Base-by-base conservation (phyloP, 2,113 vertebrate species). In the Butorides virescens region DNA sequence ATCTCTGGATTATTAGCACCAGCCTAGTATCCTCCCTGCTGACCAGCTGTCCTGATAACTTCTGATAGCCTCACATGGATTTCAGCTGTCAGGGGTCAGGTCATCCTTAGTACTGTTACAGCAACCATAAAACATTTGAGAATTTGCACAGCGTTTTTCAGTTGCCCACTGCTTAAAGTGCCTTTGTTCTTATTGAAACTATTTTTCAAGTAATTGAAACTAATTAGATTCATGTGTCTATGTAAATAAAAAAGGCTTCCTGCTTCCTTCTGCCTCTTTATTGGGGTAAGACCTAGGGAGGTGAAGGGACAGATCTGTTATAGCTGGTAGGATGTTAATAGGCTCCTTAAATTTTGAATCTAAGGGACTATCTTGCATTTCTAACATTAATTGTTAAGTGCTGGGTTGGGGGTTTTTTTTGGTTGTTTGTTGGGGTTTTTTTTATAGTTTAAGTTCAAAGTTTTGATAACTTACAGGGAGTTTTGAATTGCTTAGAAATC, bases 271-370 rank as follows among this genome's bases (percentile, higher is more conserved):
- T 84, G 5, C 3, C 5, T 56, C 17, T 34, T 58, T 37, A 8
- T 3, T 12, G 5, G 22, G 4, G 18, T 49, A 30, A 46, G 15
- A 42, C 0, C 5, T 47, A 18, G 6, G 4, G 10, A 23, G 3
- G 4, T 12, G 10, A 53, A 53, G 3, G 18, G 37, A 7, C 0
- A 1, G 8, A 5, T 23, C 37, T 46, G 12, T 39, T 47, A 11
- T 20, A 5, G 3, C 3, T 42, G 11, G 3, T 5, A 16, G 13
- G 14, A 11, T 37, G 4, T 2, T 52, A 1, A 7, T 29, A 13
- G 18, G 3, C 0, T 52, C 16, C 2, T 65, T 66, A 36, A 68
- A 5, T 3, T 39, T 47, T n/a, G 5, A 20, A 5, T 10, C 6
- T 18, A 39, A 55, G 8, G 6, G n/a, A 11, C 3, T 39, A 21